Base-by-base conservation (phyloP, 2,888 invertebrate species). In the Lepidochitona cinerea region DNA sequence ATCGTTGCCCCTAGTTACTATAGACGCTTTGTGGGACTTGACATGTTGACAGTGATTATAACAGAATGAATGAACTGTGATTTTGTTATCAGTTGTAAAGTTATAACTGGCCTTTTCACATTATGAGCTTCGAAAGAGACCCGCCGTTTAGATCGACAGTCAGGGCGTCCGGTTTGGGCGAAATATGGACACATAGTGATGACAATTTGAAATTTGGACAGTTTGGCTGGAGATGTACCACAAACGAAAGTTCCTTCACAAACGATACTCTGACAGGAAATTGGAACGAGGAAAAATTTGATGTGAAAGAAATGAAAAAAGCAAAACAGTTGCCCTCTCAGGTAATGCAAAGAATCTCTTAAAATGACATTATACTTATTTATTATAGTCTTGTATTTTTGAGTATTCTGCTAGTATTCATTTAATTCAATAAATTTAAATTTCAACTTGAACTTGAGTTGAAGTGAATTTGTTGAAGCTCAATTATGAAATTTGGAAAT, bases 241-340 rank as follows among this genome's bases (percentile, higher is more conserved):
- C 83, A 66, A 87, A 86, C 69, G 89, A 89, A 73, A 86, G 81
- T 23, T 79, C 81, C 1, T 89, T 84, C 75, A 64, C 77, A 23
- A 84, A 84, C 36, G 77, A 77, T 9, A 85, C 87, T 1, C 78
- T 89, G 54, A 81, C 89, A 36, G 89, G 89, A 65, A 90, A 90
- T 78, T 89, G 88, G 87, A 85, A 84, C 67, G 89, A 89, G 71
- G 84, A 89, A 36, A 73, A 84, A 72, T 87, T 84, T 75, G 89
- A 89, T 73, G 81, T 87, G 26, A 78, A 80, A 23, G 76, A 85
- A 64, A 76, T 77, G 32, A 84, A 80, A 70, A 77, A 83, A 65
- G 81, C 85, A 6, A 85, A 87, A 76, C 81, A 82, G 32, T 76
- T 89, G 49, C 88, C 89, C 32, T 89, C 89, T 6, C 88, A 89